Percentiles rank a stretch among this genome's conserved stretches.
These are phyloP conservation scores for Potorous gilbertii DNA, from an alignment of 2,797 vertebrate species.

Conservation along the genomic window DNA sequence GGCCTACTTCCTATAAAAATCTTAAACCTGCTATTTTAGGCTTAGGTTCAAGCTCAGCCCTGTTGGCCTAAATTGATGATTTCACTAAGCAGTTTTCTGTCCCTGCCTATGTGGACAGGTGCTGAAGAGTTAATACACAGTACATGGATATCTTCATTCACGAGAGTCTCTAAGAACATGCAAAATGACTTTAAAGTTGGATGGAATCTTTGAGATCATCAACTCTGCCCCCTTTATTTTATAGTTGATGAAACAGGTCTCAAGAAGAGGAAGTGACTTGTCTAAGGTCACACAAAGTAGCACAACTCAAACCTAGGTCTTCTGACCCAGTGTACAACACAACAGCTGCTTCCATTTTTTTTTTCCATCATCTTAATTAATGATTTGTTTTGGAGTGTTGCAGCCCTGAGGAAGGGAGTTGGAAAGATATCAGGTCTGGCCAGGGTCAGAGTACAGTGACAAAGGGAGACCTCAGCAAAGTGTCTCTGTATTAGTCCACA, in stretches of 20 bases:
- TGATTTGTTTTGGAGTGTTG: not conserved
- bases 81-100: conserved; percentile 1
- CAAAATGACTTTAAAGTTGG: not conserved
- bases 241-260: not conserved
- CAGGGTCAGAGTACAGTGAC: not conserved
- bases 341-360: not conserved
- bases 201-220: not conserved
- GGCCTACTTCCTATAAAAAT: conserved; percentile 66
- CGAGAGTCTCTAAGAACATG: not conserved
- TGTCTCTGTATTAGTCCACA: not conserved
- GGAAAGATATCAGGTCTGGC: not conserved
- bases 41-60: not conserved
- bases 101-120: conserved; percentile 49
- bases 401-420: not conserved
- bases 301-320: not conserved
- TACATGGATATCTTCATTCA: conserved; percentile 32
- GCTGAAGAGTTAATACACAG: conserved; percentile 32
- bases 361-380: not conserved
- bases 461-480: not conserved
- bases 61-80: not conserved
- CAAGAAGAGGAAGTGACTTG: not conserved
- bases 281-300: not conserved
- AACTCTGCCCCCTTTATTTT: not conserved
- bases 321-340: not conserved
- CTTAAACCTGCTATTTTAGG: conserved; percentile 44